Evolutionary conservation across 2,888 invertebrate genomes (phyloP), one percentile per base, ranked within the genome.

Genomic region (Oscheius sp.): DNA sequence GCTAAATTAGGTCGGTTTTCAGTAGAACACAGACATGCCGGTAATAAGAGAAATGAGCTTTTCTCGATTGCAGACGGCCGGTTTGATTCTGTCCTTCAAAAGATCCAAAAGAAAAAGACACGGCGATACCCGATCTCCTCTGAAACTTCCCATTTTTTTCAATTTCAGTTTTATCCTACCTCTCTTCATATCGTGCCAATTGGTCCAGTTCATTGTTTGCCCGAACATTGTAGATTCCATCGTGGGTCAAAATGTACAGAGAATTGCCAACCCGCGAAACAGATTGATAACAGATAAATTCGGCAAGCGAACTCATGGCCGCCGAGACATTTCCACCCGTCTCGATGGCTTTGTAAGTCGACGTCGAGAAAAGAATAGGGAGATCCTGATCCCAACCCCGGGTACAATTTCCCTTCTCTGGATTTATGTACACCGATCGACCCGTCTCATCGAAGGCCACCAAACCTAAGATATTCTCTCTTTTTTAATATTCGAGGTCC

Each of bases 251-350:
- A 2, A 84, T n/a, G 23, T 35, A 18, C 7, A 73, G 21, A 69
- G 63, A 74, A 13, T 43, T 56, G 43, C 18, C 35, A 5, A 13
- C n/a, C n/a, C 69, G 77, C 9, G 58, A 73, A 7, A 83, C 72
- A 3, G 85, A 82, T 52, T 84, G 85, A 63, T 82, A 85, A 61
- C 85, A 85, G 0, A 79, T 82, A n/a, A 72, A 73, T 79, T 68
- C 87, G 78, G 84, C 82, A 41, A 83, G 46, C 71, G 89, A 89
- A 87, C 91, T 91, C 92, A 94, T 91, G 13, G 94, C 94, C 89
- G 92, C 92, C 88, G 93, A 93, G 76, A 93, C 98, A 88, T 95
- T 95, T 0, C 97, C 96, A 6, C 98, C 98, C 0, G 97, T 97
- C 76, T 96, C 95, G 52, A 96, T 91, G 0, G 94, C 97, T 81